Conservation (phyloP, 2,888 invertebrate species). For the Dryococelus australis region DNA sequence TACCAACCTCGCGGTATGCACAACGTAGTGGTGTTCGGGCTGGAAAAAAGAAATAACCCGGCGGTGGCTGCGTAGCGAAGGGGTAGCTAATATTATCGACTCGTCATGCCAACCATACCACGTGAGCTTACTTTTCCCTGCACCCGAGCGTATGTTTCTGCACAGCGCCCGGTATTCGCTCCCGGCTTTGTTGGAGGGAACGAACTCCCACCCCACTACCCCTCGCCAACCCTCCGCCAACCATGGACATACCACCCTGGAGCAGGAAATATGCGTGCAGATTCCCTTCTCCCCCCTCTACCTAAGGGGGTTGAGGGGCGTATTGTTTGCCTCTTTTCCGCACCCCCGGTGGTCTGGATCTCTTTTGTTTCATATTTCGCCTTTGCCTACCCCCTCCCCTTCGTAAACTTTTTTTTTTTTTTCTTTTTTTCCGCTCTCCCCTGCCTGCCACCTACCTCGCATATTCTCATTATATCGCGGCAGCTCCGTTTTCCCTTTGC, state of each 20-base stretch:
- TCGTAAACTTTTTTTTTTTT: no score
- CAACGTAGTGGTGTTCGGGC: neutral
- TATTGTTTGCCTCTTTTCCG: neutral
- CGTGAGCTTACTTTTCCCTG: neutral
- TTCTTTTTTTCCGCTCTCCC: no score
- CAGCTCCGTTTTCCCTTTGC: neutral
- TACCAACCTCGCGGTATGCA: neutral
- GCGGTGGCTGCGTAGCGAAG: neutral
- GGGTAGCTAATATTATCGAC: constrained; percentile 28
- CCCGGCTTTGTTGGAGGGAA: neutral
- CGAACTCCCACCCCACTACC: neutral
- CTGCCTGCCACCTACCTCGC: neutral
- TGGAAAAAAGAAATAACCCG: neutral
- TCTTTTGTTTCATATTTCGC: constrained; percentile 2
- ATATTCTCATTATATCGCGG: neutral
- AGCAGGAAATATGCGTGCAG: neutral
- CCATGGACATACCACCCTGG: neutral
- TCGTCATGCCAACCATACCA: constrained; percentile 24
- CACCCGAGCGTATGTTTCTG: neutral
- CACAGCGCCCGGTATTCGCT: neutral
- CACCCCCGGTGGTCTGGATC: neutral
- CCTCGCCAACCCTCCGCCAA: no score
- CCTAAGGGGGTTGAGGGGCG: neutral
- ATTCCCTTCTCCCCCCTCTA: neutral
- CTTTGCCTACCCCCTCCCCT: neutral